Evolutionary conservation across 2,888 invertebrate species (phyloP), one percentile per base, ranked within the genome.

Genomic region (Drosophila dives): DNA sequence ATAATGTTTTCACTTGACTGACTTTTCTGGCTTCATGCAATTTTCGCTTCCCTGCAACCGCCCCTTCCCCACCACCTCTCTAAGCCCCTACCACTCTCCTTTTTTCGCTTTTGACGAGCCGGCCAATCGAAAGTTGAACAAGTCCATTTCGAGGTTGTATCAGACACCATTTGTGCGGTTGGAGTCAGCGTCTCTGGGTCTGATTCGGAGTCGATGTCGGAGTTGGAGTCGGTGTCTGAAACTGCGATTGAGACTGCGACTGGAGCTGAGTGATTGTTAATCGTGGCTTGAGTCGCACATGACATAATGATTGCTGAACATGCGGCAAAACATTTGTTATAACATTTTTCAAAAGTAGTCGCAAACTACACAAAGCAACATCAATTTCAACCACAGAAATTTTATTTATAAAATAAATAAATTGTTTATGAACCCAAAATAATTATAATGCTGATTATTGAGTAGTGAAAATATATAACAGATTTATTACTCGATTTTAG

Each of bases 111-210:
- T 76, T 69, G 70, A 71, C 60, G 76, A 59, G 45, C 67, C 53
- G 60, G 65, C 75, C 86, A 84, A 84, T 88, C 83, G 83, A 80
- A 83, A 83, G 86, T 71, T 80, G 89, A 80, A 83, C 83, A 88
- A 86, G 89, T 84, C 83, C 86, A 80, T 84, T 84, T 75, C 68
- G 75, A 77, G 72, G 69, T 77, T 64, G 67, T 50, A 67, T 73
- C 60, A 54, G 69, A 72, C 68, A 58, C 60, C 64, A 58, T 72
- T 80, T 80, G 72, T 72, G 80, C 48, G 56, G 58, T 34, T 59
- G 61, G 42, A 62, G 55, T 20, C 61, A 34, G 29, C 45, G 50
- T 33, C 42, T 49, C 26, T 40, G 42, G 56, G 48, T 20, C 58
- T 51, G 60, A 60, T 40, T 45, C 40, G n/a, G 33, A 26, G n/a